Percentiles rank a stretch among this genome's conserved stretches.
Evolutionary conservation across 2,888 invertebrate species (phyloP).

Genomic region (Callinectes sapidus): DNA sequence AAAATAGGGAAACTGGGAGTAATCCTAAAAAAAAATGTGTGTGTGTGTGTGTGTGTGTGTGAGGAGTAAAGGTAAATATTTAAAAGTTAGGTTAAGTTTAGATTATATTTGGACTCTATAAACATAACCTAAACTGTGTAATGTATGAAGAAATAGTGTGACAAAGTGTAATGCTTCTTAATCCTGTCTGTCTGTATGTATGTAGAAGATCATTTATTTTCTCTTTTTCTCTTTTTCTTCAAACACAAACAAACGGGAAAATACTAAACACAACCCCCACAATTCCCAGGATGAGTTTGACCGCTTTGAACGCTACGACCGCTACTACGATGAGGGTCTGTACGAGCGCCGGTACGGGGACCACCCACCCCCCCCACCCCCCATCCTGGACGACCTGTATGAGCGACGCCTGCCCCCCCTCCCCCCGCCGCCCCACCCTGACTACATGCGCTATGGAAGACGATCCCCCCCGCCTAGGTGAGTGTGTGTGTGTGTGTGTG

Average conservation of each 20-base stretch:
- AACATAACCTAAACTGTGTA: too few relatives aligned
- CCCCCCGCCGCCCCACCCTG: constrained; percentile 69
- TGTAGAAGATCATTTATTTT: too few relatives aligned
- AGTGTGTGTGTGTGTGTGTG: neutral
- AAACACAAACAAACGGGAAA: neutral
- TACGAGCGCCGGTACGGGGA: constrained; percentile 69
- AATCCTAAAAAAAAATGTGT: too few relatives aligned
- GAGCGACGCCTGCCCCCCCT: constrained; percentile 69
- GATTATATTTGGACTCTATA: too few relatives aligned
- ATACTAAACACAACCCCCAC: neutral
- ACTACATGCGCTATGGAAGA: constrained; percentile 70
- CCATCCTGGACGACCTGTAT: constrained; percentile 70
- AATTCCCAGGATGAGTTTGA: constrained; percentile 67
- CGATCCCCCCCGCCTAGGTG: constrained; percentile 65
- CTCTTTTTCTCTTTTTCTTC: too few relatives aligned
- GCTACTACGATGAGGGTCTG: constrained; percentile 69
- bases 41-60: too few relatives aligned
- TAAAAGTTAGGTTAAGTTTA: too few relatives aligned
- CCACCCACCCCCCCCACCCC: constrained; percentile 70
- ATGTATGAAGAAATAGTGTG: too few relatives aligned
- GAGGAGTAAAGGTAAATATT: too few relatives aligned
- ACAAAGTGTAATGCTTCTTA: too few relatives aligned
- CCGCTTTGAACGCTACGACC: constrained; percentile 66
- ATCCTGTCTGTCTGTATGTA: too few relatives aligned
- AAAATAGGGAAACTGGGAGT: too few relatives aligned